Evolutionary conservation across 2,888 invertebrate genomes (phyloP).

Genomic region (Cataglyphis altisquamis): DNA sequence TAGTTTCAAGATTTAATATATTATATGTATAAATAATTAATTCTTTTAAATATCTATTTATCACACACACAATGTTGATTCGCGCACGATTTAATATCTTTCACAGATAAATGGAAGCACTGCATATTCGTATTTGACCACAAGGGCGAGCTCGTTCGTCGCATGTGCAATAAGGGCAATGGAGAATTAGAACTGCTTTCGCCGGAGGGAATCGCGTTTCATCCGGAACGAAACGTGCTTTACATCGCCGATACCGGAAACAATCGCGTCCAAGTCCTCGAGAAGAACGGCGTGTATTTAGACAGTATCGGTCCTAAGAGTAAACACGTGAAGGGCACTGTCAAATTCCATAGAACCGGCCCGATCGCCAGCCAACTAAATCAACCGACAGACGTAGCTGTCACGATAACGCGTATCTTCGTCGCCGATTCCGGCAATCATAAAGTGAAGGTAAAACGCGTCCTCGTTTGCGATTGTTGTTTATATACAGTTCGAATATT

Average conservation of each 20-base stretch:
- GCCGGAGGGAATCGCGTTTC: conserved; percentile 91
- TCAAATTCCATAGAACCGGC: conserved; percentile 79
- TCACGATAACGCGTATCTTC: conserved; percentile 87
- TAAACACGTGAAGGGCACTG: conserved; percentile 78
- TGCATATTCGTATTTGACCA: conserved; percentile 90
- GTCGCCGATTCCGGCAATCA: conserved; percentile 92
- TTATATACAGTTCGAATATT: not conserved
- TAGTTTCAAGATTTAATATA: too few relatives aligned
- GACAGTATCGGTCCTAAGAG: conserved; percentile 70
- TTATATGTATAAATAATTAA: too few relatives aligned
- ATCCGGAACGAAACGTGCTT: conserved; percentile 87
- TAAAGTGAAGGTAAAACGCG: conserved; percentile 87
- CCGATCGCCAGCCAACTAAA: conserved; percentile 88
- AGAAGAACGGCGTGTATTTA: conserved; percentile 85
- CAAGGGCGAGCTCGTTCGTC: conserved; percentile 88
- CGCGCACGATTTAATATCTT: not conserved
- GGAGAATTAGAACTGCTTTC: conserved; percentile 89
- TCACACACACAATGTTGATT: not conserved
- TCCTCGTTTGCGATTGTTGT: not conserved
- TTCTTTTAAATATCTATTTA: not conserved
- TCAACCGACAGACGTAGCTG: conserved; percentile 91
- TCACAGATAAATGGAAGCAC: conserved; percentile 90
- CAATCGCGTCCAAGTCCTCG: conserved; percentile 89
- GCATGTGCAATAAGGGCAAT: conserved; percentile 90
- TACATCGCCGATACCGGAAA: conserved; percentile 94